Conservation (phyloP, 1,140 invertebrate species). For the Aphis gossypii region DNA sequence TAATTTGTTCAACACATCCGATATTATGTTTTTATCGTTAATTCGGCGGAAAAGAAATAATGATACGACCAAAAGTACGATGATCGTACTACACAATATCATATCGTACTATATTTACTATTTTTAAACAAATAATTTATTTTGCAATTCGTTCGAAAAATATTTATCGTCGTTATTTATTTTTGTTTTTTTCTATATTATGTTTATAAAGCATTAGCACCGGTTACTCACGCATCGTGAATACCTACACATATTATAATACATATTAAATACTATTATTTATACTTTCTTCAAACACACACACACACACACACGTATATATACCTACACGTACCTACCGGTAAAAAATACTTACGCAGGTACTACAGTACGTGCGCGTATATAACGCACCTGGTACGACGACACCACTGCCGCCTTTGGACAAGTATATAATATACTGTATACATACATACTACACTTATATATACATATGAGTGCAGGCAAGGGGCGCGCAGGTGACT, state of each 20-base stretch:
- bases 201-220: background rate
- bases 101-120: background rate
- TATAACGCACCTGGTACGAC: slow-evolving; percentile 7
- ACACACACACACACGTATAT: background rate
- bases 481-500: slow-evolving; percentile 52
- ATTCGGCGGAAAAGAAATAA: background rate
- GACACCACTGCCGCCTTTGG: background rate
- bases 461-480: background rate
- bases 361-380: background rate
- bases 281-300: background rate
- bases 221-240: background rate
- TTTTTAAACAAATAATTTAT: background rate
- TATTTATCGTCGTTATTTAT: background rate
- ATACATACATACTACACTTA: too few relatives aligned
- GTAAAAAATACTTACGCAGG: background rate
- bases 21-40: background rate
- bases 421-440: background rate
- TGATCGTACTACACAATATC: too few relatives aligned
- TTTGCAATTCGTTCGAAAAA: background rate
- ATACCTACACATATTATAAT: background rate
- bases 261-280: background rate
- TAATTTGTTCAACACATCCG: too few relatives aligned
- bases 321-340: background rate
- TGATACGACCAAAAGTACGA: background rate
- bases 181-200: background rate